These are phyloP conservation scores for Hypomesus transpacificus DNA, from an alignment of 2,113 vertebrate genomes.

Conservation along the genomic window DNA sequence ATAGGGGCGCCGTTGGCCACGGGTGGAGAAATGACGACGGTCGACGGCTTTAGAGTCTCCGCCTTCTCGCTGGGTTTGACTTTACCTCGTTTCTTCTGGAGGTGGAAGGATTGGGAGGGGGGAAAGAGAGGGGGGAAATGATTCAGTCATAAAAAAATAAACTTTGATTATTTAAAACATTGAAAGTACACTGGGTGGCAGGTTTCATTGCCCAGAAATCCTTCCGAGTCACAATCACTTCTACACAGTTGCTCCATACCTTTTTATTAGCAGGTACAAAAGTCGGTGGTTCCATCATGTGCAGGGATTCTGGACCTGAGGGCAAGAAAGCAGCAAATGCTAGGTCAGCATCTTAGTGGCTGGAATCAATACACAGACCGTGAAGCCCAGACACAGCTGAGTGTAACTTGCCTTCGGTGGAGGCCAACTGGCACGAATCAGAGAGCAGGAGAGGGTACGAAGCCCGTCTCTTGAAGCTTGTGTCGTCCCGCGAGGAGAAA, in stretches of 20 bases:
- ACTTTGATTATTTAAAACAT: neutral
- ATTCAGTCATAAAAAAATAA: neutral
- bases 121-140: constrained; percentile 29
- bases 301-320: constrained; percentile 79
- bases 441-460: constrained; percentile 89
- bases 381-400: too few species aligned
- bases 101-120: neutral
- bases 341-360: neutral
- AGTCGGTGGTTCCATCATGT: constrained; percentile 80
- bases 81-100: constrained; percentile 85
- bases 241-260: constrained; percentile 63
- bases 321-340: constrained; percentile 27
- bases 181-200: neutral
- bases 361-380: too few species aligned
- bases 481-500: constrained; percentile 82
- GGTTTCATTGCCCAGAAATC: neutral
- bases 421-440: constrained; percentile 81
- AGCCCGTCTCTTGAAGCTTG: constrained; percentile 86
- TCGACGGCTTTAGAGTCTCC: constrained; percentile 78
- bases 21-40: constrained; percentile 56
- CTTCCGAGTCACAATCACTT: neutral
- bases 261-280: constrained; percentile 85
- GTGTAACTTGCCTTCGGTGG: constrained; percentile 77
- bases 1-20: constrained; percentile 78
- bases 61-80: constrained; percentile 78